phyloP scores from a whole-genome alignment of 2,888 invertebrate genomes.

The Drosophila hawaiiensis region DNA sequence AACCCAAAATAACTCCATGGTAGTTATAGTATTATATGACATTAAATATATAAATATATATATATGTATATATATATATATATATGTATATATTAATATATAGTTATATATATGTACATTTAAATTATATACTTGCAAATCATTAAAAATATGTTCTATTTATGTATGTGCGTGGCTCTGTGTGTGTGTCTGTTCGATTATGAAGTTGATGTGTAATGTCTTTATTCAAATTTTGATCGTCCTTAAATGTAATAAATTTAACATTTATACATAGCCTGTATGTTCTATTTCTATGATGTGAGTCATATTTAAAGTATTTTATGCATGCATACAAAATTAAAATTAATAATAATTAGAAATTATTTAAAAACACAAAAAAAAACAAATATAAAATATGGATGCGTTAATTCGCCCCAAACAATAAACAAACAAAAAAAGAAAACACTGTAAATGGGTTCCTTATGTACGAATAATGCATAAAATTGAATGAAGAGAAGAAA shows the following conservation, averaged over 20 bases:
- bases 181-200: constrained; percentile 56
- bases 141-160: constrained; percentile 38
- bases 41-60: constrained; percentile 39
- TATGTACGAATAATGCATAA: constrained; percentile 63
- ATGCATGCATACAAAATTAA: constrained; percentile 65
- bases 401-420: constrained; percentile 17
- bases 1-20: constrained; percentile 71
- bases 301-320: constrained; percentile 67
- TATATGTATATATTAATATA: constrained; percentile 27
- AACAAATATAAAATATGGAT: constrained; percentile 27
- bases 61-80: too few relatives aligned
- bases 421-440: constrained; percentile 3
- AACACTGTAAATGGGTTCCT: constrained; percentile 74
- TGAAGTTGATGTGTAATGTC: constrained; percentile 52
- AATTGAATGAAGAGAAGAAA: constrained; percentile 19
- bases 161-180: constrained; percentile 37
- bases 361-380: constrained; percentile 40
- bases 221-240: constrained; percentile 65
- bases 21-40: constrained; percentile 76
- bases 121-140: constrained; percentile 50
- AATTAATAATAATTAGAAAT: constrained; percentile 46
- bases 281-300: constrained; percentile 63
- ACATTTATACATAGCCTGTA: constrained; percentile 35
- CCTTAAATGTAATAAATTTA: constrained; percentile 64
- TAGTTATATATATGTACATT: constrained; percentile 49